These are phyloP conservation scores for Crenuchus spilurus DNA, from an alignment of 2,797 vertebrate species.

Conservation along the genomic window DNA sequence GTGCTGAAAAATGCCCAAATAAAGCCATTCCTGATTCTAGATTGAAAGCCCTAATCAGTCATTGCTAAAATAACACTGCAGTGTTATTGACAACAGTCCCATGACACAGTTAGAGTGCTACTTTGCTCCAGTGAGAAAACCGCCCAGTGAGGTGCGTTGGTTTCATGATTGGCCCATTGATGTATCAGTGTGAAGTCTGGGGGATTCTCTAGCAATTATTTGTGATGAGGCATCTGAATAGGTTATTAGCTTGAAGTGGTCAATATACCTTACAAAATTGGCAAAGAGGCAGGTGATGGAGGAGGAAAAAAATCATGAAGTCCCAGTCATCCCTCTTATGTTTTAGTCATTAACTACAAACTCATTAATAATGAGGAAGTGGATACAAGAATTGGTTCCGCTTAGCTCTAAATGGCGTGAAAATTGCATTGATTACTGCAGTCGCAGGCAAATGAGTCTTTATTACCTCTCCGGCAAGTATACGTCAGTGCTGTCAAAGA, in stretches of 20 bases:
- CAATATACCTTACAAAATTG: neutral
- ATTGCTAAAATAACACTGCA: neutral
- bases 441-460: constrained; percentile 58
- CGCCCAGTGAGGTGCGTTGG: neutral
- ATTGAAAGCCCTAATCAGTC: neutral
- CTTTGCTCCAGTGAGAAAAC: neutral
- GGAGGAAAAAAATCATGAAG: neutral
- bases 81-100: too few species aligned
- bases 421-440: constrained; percentile 66
- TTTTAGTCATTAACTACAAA: constrained; percentile 24
- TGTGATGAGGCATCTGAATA: neutral
- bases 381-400: constrained; percentile 60
- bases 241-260: neutral
- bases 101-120: neutral
- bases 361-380: constrained; percentile 66
- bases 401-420: constrained; percentile 68
- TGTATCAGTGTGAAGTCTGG: neutral
- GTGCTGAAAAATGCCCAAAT: neutral
- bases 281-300: neutral
- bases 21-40: neutral
- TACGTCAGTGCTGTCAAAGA: constrained; percentile 53
- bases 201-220: neutral
- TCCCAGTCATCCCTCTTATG: constrained; percentile 5
- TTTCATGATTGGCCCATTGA: neutral
- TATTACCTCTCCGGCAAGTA: constrained; percentile 55